Evolutionary conservation across 1,140 invertebrate species (phyloP).

Genomic region (Mya arenaria): DNA sequence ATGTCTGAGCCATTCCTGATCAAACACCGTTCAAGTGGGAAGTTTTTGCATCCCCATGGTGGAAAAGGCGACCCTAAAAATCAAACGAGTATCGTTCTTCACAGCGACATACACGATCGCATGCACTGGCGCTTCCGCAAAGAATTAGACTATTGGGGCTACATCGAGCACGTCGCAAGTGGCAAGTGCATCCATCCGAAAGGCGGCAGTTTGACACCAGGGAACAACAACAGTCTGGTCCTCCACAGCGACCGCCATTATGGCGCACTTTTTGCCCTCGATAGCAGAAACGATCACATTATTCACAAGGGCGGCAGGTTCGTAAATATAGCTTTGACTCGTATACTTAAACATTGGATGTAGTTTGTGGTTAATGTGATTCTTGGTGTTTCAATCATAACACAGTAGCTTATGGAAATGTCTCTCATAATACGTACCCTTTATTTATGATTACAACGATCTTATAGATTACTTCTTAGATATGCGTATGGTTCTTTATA

Average conservation of each 20-base stretch:
- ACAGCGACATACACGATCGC: background rate
- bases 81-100: slow-evolving; percentile 10
- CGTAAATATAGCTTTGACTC: no score
- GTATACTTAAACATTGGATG: no score
- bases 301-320: background rate
- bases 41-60: background rate
- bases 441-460: background rate
- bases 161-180: slow-evolving; percentile 6
- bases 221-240: background rate
- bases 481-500: background rate
- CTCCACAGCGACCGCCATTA: background rate
- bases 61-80: background rate
- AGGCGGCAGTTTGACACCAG: background rate
- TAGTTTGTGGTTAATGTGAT: background rate
- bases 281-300: background rate
- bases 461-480: background rate
- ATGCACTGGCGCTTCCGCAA: slow-evolving; percentile 1
- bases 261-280: background rate
- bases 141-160: background rate
- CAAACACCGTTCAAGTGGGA: slow-evolving; percentile 20
- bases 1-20: background rate
- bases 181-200: background rate
- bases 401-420: background rate
- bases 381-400: background rate
- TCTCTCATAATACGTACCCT: background rate